Percentiles rank a stretch among this genome's conserved stretches.
These are phyloP conservation scores for Tetragonula carbonaria DNA, from an alignment of 2,888 invertebrate genomes.

Conservation along the genomic window DNA sequence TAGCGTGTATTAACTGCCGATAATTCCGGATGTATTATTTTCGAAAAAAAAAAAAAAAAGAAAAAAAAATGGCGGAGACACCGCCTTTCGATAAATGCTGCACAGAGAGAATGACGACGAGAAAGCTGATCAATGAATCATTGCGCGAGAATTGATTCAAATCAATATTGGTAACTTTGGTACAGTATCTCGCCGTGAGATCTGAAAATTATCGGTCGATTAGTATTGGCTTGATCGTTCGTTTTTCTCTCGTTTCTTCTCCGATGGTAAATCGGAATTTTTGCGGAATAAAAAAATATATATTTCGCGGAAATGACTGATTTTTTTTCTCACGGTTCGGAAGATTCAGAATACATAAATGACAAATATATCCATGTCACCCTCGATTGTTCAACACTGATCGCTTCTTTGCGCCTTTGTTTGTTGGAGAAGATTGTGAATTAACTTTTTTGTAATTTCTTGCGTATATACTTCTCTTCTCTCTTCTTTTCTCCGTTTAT, in stretches of 20 bases:
- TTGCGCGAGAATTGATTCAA: neutral
- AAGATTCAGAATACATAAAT: too few species aligned
- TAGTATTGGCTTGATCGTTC: neutral
- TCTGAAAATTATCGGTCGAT: neutral
- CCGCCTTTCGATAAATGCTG: neutral
- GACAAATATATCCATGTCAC: too few species aligned
- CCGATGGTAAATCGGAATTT: neutral
- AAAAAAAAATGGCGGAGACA: slow-evolving; percentile 1
- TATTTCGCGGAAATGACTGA: too few species aligned
- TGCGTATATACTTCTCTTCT: too few species aligned
- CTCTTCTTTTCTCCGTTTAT: neutral
- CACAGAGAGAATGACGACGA: neutral
- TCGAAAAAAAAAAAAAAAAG: neutral
- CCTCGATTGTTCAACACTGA: too few species aligned
- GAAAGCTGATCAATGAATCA: slow-evolving; percentile 14
- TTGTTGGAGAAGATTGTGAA: too few species aligned
- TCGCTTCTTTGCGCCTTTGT: too few species aligned
- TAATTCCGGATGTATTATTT: slow-evolving; percentile 39
- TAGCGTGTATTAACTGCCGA: neutral
- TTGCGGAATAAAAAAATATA: too few species aligned
- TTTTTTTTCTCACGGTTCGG: too few species aligned
- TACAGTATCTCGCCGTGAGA: neutral
- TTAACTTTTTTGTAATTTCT: too few species aligned
- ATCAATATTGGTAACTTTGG: neutral
- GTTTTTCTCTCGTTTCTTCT: neutral